These are phyloP conservation scores for Gibbula magus DNA, from an alignment of 2,888 invertebrate species.

Conservation along the genomic window DNA sequence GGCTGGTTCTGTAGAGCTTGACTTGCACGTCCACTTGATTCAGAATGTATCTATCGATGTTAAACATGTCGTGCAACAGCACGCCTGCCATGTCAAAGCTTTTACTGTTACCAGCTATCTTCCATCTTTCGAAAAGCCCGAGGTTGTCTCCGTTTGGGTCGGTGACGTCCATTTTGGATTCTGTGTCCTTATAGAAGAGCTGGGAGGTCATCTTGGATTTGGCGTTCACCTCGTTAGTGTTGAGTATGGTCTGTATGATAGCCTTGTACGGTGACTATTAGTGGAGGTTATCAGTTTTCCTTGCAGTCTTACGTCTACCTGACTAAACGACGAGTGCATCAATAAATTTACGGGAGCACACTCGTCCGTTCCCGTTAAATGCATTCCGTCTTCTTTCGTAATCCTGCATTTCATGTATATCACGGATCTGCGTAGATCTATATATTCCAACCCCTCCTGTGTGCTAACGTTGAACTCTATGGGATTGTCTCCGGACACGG, in stretches of 20 bases:
- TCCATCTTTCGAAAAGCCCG: slow-evolving; percentile 2
- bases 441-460: too few species aligned
- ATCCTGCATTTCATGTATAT: not conserved
- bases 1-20: slow-evolving; percentile 13
- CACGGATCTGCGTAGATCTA: too few species aligned
- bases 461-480: too few species aligned
- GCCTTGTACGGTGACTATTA: too few species aligned
- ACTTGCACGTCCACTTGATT: slow-evolving; percentile 30
- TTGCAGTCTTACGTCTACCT: not conserved
- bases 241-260: too few species aligned
- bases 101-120: slow-evolving; percentile 15
- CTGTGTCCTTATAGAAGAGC: too few species aligned
- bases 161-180: too few species aligned
- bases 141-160: not conserved
- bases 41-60: slow-evolving; percentile 26
- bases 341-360: not conserved
- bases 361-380: not conserved
- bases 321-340: not conserved
- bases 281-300: not conserved
- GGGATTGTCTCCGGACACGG: too few species aligned
- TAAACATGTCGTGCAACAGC: slow-evolving; percentile 27
- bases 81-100: slow-evolving; percentile 27
- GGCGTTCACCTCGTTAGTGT: too few species aligned
- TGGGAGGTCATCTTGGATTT: too few species aligned
- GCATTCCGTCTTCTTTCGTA: not conserved